These are phyloP conservation scores for Oryzias woworae DNA, from an alignment of 2,113 vertebrate species.

Conservation along the genomic window DNA sequence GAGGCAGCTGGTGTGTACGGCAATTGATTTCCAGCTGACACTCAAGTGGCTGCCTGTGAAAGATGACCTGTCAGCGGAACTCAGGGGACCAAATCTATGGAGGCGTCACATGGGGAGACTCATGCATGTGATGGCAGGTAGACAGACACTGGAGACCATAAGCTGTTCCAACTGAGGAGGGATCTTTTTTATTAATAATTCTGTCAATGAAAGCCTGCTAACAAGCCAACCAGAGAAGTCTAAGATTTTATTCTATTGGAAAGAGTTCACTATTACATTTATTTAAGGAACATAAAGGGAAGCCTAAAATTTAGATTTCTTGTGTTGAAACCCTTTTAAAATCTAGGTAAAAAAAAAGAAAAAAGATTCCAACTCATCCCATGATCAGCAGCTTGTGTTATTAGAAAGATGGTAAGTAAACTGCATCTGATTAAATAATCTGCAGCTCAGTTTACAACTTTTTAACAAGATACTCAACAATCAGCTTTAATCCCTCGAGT, in stretches of 20 bases:
- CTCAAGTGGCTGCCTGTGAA: slow-evolving; percentile 57
- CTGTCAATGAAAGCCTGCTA: slow-evolving; percentile 44
- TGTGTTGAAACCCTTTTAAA: too few relatives aligned
- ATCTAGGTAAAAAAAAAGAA: too few relatives aligned
- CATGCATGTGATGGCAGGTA: slow-evolving; percentile 56
- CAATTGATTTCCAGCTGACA: slow-evolving; percentile 75
- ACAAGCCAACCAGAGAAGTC: slow-evolving; percentile 41
- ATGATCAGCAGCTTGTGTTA: too few relatives aligned
- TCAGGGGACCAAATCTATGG: slow-evolving; percentile 50
- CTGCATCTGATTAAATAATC: too few relatives aligned
- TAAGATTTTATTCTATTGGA: slow-evolving; percentile 18
- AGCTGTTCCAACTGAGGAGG: slow-evolving; percentile 11
- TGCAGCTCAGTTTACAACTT: not conserved
- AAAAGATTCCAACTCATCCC: too few relatives aligned
- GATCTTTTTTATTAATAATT: slow-evolving; percentile 41
- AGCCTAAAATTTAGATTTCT: slow-evolving; percentile 5
- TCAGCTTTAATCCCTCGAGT: slow-evolving; percentile 13
- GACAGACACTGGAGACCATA: slow-evolving; percentile 44
- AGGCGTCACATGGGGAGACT: slow-evolving; percentile 49
- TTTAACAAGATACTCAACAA: not conserved
- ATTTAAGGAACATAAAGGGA: not conserved
- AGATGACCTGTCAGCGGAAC: slow-evolving; percentile 65
- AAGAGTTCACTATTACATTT: too few relatives aligned
- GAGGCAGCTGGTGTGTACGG: slow-evolving; percentile 41
- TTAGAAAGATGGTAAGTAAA: too few relatives aligned